These are phyloP conservation scores for Neosilurus mollespiculum DNA, from an alignment of 2,797 vertebrate genomes.

Conservation along the genomic window DNA sequence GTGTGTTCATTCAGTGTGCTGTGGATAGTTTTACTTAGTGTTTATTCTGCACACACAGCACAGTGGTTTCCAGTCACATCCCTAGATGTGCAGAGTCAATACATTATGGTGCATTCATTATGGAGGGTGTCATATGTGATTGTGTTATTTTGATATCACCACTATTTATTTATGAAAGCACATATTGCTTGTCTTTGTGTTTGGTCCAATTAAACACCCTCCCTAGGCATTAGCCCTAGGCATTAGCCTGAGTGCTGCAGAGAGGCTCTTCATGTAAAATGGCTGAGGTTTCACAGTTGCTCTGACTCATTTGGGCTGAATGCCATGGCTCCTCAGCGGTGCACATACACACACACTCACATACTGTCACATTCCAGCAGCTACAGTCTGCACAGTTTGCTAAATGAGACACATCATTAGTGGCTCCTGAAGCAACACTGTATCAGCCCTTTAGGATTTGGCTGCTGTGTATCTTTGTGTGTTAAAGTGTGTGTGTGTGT, in stretches of 20 bases:
- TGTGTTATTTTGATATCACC: conserved; percentile 49
- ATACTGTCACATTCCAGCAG: conserved; percentile 50
- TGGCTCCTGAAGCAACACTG: conserved; percentile 40
- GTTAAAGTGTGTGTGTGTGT: conserved; percentile 2
- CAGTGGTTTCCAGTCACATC: conserved; percentile 39
- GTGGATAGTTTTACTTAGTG: conserved; percentile 42
- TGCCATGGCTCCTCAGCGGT: conserved; percentile 50
- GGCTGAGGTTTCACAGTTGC: conserved; percentile 54
- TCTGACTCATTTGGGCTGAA: conserved; percentile 56
- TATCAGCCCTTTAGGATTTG: conserved; percentile 25
- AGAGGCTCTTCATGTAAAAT: conserved; percentile 58
- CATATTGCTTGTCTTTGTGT: conserved; percentile 48
- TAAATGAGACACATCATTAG: conserved; percentile 61
- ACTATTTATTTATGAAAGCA: conserved; percentile 52
- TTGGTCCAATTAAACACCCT: conserved; percentile 53
- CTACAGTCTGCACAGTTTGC: conserved; percentile 48
- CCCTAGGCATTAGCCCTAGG: conserved; percentile 48
- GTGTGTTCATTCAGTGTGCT: not conserved
- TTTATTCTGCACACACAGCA: conserved; percentile 44
- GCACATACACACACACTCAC: conserved; percentile 21
- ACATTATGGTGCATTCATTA: conserved; percentile 40
- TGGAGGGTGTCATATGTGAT: conserved; percentile 35
- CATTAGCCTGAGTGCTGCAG: conserved; percentile 50
- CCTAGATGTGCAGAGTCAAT: conserved; percentile 38
- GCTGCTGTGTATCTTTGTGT: conserved; percentile 21